Base-by-base conservation (phyloP, 2,113 vertebrate genomes). In the Hiodon tergisus region DNA sequence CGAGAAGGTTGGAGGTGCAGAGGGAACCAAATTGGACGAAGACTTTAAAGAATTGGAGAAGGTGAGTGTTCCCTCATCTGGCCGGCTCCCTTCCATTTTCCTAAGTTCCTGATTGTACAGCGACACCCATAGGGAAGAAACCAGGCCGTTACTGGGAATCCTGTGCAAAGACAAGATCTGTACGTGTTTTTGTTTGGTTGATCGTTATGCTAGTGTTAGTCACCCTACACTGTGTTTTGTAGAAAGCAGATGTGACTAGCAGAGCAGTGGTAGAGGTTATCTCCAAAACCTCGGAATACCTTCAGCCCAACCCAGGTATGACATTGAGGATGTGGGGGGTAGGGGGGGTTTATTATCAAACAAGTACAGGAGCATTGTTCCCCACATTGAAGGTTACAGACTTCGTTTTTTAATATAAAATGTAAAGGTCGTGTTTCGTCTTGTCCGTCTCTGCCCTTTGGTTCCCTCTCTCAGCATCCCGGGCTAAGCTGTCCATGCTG, bases 221-320 rank as follows among this genome's bases (percentile, higher is more conserved):
- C 2, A 17, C 13, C 4, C 17, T 57, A 17, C 69, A 69, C 17
- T 85, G 65, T 88, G 70, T 81, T 82, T 77, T 78, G 47, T 80
- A 99, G 97, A 99, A 98, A 88, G 97, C 98, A 86, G 97, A 99
- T 71, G 88, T 98, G 78, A 99, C 97, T 81, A 98, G 93, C 89
- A 99, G 98, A 88, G 95, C 97, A 0, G 97, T 99, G 54, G 83
- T 92, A 13, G 97, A 99, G 80, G 93, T 99, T 0, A 88, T 99
- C 86, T 94, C 95, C 80, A 95, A 97, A 85, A 98, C 97, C 48
- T 98, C 94, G 0, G 97, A 99, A 83, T 99, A 98, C 87, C 92
- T 99, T 74, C 97, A 98, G 79, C 97, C 97, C 2, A 99, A 99
- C 86, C 97, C 97, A 81, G 97, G 97, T 99, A 83, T 87, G 86